phyloP scores from a whole-genome alignment of 2,113 vertebrate species.

The Potamarius usumacintae region DNA sequence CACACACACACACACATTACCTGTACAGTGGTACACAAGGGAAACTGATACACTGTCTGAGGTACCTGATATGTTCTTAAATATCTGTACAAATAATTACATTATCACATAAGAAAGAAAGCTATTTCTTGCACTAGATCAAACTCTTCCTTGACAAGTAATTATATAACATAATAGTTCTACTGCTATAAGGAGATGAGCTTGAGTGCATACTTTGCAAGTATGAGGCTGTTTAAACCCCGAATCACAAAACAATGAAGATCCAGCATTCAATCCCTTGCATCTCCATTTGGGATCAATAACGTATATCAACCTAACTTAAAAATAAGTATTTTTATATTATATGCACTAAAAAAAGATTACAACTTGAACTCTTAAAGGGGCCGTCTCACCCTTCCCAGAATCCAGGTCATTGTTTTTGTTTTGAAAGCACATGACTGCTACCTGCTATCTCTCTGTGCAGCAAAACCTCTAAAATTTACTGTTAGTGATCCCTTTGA shows the following conservation, averaged over 20 bases:
- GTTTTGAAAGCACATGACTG: no score
- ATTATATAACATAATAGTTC: background rate
- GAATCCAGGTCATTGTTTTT: no score
- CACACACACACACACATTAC: constrained; percentile 8
- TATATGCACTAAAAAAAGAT: background rate
- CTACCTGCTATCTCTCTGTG: no score
- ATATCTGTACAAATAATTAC: constrained; percentile 21
- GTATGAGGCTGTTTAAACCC: background rate
- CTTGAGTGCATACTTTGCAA: background rate
- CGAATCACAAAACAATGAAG: background rate
- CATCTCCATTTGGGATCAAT: background rate
- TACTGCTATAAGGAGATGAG: background rate
- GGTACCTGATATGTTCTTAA: background rate
- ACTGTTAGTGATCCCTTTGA: no score
- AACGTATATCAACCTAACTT: background rate
- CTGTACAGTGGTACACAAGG: background rate
- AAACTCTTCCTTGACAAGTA: constrained; percentile 1
- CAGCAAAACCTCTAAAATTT: no score
- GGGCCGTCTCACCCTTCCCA: no score
- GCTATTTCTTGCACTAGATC: background rate
- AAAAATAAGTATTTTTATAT: background rate
- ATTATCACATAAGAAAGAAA: constrained; percentile 16
- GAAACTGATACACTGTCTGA: constrained; percentile 12
- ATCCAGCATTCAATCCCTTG: background rate
- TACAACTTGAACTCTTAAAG: background rate